Base-by-base conservation (phyloP, 2,797 vertebrate genomes). In the Buphagus erythrorhynchus region DNA sequence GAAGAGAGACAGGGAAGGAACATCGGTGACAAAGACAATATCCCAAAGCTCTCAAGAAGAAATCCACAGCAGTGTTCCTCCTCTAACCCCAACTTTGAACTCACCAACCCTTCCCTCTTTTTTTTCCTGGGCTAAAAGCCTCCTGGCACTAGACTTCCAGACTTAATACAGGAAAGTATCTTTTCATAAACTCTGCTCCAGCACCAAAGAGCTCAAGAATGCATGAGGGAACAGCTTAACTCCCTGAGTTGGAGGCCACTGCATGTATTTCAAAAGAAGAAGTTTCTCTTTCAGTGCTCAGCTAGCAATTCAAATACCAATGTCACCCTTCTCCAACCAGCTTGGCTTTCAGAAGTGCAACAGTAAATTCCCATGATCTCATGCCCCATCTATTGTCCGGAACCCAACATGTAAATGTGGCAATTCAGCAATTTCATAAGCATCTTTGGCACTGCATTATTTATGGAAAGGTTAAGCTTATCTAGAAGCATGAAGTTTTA, bases 301-400 rank as follows among this genome's bases (percentile, higher is more conserved):
- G 59, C 74, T 67, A 94, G 51, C 71, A 91, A 46, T 33, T 87
- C 45, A 82, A 93, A 71, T 58, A 85, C 67, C 68, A 90, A 19
- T 18, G 59, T 42, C 88, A 82, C 42, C 80, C 73, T 88, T 38
- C 90, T 86, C 72, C 68, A 93, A 67, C 13, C 57, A 79, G 67
- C 68, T 65, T 52, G 71, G 75, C 79, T 94, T 92, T 92, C 80
- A 6, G 11, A 73, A 92, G 49, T 45, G 67, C 31, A 76, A 74
- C 72, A 89, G 36, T 52, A 66, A 90, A 85, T 88, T 94, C 91
- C 92, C 90, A 92, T 92, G 81, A 93, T 77, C 84, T 96, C 92
- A 92, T 58, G 63, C 65, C 43, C 24, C 57, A 72, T 54, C 69
- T 89, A 68, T 7, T 86, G 78, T 83, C 49, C 1, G 0, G 80